These are phyloP conservation scores for Clarias laeviceps DNA, from an alignment of 2,797 vertebrate genomes.

Conservation along the genomic window DNA sequence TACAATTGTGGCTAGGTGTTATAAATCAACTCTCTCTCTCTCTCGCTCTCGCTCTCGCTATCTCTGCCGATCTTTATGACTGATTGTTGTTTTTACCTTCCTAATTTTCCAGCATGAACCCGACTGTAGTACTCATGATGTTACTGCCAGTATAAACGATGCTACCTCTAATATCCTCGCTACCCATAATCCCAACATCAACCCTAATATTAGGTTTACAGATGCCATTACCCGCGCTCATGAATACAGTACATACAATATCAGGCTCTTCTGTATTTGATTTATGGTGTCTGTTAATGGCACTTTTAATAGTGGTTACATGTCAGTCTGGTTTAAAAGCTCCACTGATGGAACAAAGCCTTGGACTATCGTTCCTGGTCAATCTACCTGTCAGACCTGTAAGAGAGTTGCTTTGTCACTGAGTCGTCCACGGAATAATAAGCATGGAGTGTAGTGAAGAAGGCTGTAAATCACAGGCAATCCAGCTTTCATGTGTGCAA, in stretches of 20 bases:
- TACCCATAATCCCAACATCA: background rate
- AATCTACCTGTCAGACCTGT: constrained; percentile 35
- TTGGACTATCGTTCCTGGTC: background rate
- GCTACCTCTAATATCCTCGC: too few species aligned
- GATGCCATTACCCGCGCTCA: background rate
- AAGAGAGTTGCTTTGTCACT: constrained; percentile 8
- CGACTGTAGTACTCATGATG: background rate
- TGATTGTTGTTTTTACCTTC: background rate
- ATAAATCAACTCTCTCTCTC: background rate
- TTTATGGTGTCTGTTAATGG: background rate
- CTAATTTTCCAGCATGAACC: background rate
- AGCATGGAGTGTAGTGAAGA: constrained; percentile 4
- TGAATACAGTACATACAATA: background rate
- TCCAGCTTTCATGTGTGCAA: constrained; percentile 28
- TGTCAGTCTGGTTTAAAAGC: constrained; percentile 16
- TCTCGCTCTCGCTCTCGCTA: too few species aligned
- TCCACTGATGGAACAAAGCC: background rate
- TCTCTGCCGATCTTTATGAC: background rate
- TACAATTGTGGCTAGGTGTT: background rate
- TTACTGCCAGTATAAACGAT: background rate
- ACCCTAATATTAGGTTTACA: background rate
- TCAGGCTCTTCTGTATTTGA: constrained; percentile 5
- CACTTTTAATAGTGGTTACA: constrained; percentile 7
- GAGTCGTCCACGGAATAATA: constrained; percentile 32
- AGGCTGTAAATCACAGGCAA: constrained; percentile 28